Conservation (phyloP, 2,113 vertebrate genomes). For the Apodemus speciosus region DNA sequence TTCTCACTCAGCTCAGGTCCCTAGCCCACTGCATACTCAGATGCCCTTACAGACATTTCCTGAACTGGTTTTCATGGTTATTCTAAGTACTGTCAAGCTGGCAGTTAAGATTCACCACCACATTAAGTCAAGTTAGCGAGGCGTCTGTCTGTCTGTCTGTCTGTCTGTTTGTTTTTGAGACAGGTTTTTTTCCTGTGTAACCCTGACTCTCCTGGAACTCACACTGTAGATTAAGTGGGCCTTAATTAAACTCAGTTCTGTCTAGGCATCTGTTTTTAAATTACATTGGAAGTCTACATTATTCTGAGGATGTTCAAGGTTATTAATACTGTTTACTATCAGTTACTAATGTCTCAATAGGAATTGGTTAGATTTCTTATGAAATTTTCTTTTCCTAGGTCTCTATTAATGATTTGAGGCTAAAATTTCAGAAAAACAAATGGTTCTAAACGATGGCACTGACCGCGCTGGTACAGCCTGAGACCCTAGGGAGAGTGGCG, state of each 20-base stretch:
- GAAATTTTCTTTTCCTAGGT: constrained; percentile 37
- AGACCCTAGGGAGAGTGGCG: not conserved
- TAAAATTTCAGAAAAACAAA: not conserved
- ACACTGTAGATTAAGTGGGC: not conserved
- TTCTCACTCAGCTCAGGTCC: not conserved
- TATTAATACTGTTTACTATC: not conserved
- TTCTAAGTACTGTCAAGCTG: not conserved
- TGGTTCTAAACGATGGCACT: constrained; percentile 10
- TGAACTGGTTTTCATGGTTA: not conserved
- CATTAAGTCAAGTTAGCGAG: not conserved
- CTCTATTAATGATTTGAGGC: not conserved
- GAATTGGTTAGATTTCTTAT: constrained; percentile 5
- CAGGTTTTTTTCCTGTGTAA: not conserved
- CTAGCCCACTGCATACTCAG: too few species aligned
- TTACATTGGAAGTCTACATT: constrained; percentile 20
- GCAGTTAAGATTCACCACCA: not conserved
- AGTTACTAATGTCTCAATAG: not conserved
- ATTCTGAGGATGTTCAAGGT: not conserved
- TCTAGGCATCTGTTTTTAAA: constrained; percentile 34
- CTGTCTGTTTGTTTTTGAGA: not conserved
- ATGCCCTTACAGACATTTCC: not conserved
- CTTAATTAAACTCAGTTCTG: not conserved
- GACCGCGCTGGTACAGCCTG: not conserved
- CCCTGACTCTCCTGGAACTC: not conserved
- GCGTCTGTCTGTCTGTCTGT: not conserved